Evolutionary conservation across 2,797 vertebrate genomes (phyloP), one percentile per base, ranked within the genome.

Genomic region (Gadopsis marmoratus): DNA sequence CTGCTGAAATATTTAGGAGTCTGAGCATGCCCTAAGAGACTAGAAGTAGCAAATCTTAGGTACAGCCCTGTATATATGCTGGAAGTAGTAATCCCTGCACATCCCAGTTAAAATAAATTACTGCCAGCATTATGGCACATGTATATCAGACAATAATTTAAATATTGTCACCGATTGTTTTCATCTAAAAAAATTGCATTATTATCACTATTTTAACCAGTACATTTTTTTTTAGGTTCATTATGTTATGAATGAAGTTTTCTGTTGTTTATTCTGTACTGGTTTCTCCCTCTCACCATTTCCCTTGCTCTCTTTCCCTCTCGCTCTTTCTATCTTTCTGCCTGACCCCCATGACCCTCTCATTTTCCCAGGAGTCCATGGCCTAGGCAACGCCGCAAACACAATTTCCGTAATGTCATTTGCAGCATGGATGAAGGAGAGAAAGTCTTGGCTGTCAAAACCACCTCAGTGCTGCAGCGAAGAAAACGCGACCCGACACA

Each of bases 341-440:
- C 60, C 89, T 81, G 90, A 92, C 91, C 89, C 76, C 61, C 4
- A 31, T 85, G 85, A 93, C 88, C 91, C 91, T n/a, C 43, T 54
- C 60, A 74, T 78, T 88, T 95, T 97, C 97, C 97, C 96, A 93
- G 93, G 97, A 97, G 97, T 94, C 95, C 93, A 94, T 71, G 70
- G 86, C 83, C 86, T 83, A 80, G 93, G 95, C 95, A 93, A 94
- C 92, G 93, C 95, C 95, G 89, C 95, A 97, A 99, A 98, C 97
- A 97, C 96, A 97, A 98, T 97, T 98, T 98, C 96, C 95, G 91
- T 98, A 99, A 98, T 98, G 96, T 98, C 95, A 98, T 98, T 99
- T 98, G 94, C 95, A 91, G 95, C 95, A 93, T 92, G 95, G 95
- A 96, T 89, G 97, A 96, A 96, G 92, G 94, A 88, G 93, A 93